These are phyloP conservation scores for Epizoanthus illoricatus DNA, from an alignment of 92 coral and sea anemone genomes.

Conservation along the genomic window DNA sequence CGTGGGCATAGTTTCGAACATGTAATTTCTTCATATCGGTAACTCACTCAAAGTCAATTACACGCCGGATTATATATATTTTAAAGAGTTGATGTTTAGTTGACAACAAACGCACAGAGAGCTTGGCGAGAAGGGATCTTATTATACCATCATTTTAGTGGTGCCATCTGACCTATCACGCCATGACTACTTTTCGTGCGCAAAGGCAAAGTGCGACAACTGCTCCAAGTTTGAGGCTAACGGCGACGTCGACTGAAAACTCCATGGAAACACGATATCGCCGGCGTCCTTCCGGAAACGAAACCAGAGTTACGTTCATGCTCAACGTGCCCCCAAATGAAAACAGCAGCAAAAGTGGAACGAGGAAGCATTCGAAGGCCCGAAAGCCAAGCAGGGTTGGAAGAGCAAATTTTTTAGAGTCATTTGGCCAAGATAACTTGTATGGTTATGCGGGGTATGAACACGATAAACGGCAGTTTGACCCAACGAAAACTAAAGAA, in stretches of 20 bases:
- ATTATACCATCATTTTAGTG: not conserved
- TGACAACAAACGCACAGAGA: not conserved
- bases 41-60: too few relatives aligned
- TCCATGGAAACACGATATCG: not conserved
- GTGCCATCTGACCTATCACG: not conserved
- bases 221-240: not conserved
- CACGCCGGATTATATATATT: too few relatives aligned
- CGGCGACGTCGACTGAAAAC: not conserved
- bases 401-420: constrained; percentile 63
- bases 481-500: not conserved
- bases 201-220: not conserved
- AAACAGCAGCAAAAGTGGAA: not conserved
- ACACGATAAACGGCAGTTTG: constrained; percentile 34
- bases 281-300: not conserved
- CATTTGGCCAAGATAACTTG: constrained; percentile 67
- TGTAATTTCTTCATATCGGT: too few relatives aligned
- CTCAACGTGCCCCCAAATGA: not conserved
- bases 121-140: not conserved
- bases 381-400: constrained; percentile 49
- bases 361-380: not conserved
- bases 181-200: not conserved
- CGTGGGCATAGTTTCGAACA: too few relatives aligned
- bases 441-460: constrained; percentile 54
- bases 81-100: not conserved
- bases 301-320: constrained; percentile 1